These are phyloP conservation scores for Parasteatoda tepidariorum DNA, from an alignment of 1,140 invertebrate genomes.

Conservation along the genomic window DNA sequence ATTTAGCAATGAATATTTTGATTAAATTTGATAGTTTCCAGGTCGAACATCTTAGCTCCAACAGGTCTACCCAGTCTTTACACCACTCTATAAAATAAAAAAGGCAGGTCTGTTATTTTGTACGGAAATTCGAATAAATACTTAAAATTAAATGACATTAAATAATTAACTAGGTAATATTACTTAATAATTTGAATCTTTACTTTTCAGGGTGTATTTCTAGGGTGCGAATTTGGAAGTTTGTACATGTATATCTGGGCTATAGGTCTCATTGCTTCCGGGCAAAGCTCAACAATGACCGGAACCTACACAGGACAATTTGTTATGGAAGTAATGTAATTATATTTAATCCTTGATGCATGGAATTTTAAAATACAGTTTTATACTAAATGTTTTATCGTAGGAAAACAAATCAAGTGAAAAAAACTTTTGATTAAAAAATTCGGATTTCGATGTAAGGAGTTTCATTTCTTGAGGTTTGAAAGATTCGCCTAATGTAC, in stretches of 20 bases:
- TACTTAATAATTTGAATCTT: background rate
- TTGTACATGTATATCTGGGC: constrained; percentile 72
- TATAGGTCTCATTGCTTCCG: constrained; percentile 73
- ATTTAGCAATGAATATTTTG: too few relatives aligned
- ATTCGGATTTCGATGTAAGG: too few relatives aligned
- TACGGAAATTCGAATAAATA: background rate
- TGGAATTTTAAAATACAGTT: too few relatives aligned
- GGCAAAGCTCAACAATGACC: constrained; percentile 73
- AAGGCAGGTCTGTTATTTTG: background rate
- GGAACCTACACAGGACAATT: constrained; percentile 71
- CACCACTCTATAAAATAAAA: background rate
- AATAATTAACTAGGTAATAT: background rate
- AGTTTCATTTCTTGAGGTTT: too few relatives aligned
- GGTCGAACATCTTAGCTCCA: background rate
- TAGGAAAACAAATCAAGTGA: too few relatives aligned
- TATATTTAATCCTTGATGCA: background rate
- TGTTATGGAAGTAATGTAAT: constrained; percentile 62
- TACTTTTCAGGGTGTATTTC: constrained; percentile 56
- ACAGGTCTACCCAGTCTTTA: background rate
- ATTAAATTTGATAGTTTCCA: too few relatives aligned
- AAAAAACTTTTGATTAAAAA: too few relatives aligned
- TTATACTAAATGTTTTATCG: too few relatives aligned
- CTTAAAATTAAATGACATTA: background rate
- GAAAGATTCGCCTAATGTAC: too few relatives aligned
- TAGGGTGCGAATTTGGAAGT: constrained; percentile 64